These are phyloP conservation scores for Hemichromis elongatus DNA, from an alignment of 2,113 vertebrate genomes.

Conservation along the genomic window DNA sequence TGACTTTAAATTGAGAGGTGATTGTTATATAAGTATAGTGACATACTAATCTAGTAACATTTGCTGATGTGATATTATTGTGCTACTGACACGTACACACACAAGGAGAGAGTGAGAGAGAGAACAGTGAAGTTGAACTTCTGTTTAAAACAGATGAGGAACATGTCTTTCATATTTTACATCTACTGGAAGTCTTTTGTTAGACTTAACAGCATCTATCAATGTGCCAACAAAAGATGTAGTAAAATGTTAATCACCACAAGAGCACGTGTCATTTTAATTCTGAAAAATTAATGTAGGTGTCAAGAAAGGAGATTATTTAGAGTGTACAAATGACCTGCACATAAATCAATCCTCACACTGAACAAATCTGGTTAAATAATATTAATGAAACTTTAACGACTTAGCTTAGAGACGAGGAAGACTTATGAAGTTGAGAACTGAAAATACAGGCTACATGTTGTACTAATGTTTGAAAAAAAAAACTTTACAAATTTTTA, in stretches of 20 bases:
- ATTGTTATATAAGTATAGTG: neutral
- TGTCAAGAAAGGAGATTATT: neutral
- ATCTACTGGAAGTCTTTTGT: neutral
- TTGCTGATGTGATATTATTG: neutral
- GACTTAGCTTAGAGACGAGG: neutral
- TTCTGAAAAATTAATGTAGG: neutral
- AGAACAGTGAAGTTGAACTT: neutral
- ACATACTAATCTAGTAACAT: neutral
- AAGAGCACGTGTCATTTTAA: neutral
- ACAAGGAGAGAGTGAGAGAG: neutral
- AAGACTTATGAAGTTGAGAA: neutral
- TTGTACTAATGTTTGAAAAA: neutral
- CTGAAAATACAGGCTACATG: neutral
- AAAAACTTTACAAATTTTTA: neutral
- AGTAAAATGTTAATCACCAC: neutral
- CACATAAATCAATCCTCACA: neutral
- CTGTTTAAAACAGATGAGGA: neutral
- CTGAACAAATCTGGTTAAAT: neutral
- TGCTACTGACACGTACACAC: neutral
- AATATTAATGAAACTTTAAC: neutral
- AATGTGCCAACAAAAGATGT: neutral
- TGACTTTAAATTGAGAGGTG: neutral
- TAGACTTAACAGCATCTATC: neutral
- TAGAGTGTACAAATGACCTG: neutral
- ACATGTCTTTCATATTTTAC: neutral